phyloP scores from a whole-genome alignment of 2,888 invertebrate species.

The Philereme vetulata region DNA sequence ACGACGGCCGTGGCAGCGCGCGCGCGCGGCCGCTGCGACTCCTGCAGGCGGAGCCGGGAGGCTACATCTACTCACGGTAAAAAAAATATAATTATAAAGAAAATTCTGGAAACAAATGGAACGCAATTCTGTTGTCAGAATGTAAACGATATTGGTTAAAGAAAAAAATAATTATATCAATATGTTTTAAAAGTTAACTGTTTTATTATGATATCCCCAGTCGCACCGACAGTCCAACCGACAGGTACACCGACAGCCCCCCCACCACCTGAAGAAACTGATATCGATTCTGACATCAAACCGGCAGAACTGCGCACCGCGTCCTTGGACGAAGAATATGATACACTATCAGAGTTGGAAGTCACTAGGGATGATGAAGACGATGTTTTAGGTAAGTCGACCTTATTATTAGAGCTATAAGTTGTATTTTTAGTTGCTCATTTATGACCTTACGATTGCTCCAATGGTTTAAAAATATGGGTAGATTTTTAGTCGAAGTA shows the following conservation, averaged over 20 bases:
- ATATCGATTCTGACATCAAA: constrained; percentile 11
- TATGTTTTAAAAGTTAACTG: too few relatives aligned
- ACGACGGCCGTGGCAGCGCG: constrained; percentile 57
- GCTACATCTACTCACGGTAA: too few relatives aligned
- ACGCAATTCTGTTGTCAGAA: too few relatives aligned
- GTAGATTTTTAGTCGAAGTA: too few relatives aligned
- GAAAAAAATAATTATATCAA: too few relatives aligned
- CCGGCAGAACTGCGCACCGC: constrained; percentile 8
- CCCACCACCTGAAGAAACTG: constrained; percentile 8
- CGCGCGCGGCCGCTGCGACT: constrained; percentile 58
- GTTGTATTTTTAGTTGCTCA: background rate
- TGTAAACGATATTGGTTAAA: too few relatives aligned
- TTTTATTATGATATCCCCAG: too few relatives aligned
- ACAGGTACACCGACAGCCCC: background rate
- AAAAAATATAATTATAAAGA: too few relatives aligned
- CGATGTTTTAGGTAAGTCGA: constrained; percentile 21
- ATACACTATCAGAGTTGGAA: constrained; percentile 47
- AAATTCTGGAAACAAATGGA: too few relatives aligned
- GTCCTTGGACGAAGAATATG: constrained; percentile 36
- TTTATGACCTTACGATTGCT: too few relatives aligned
- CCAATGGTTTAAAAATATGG: too few relatives aligned
- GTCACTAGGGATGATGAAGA: constrained; percentile 19
- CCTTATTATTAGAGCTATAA: background rate
- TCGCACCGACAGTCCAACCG: background rate
- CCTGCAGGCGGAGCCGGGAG: constrained; percentile 36